phyloP scores from a whole-genome alignment of 1,140 invertebrate species.

The Gryllus bimaculatus region DNA sequence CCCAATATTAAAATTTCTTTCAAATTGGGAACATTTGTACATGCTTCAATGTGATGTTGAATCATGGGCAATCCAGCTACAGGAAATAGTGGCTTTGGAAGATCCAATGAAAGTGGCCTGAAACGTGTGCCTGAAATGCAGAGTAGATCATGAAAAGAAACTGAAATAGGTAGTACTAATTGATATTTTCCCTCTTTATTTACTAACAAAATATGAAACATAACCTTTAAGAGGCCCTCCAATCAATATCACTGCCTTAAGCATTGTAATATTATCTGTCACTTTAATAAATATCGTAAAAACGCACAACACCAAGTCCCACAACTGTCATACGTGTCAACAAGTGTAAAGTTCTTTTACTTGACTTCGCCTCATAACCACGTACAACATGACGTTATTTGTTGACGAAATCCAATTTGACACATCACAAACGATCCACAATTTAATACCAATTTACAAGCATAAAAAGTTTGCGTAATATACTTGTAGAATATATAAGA shows the following conservation, averaged over 20 bases:
- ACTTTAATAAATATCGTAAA: too few relatives aligned
- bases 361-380: too few relatives aligned
- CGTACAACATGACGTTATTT: too few relatives aligned
- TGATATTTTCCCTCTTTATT: too few relatives aligned
- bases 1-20: conserved; percentile 92
- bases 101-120: conserved; percentile 88
- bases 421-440: too few relatives aligned
- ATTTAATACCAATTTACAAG: too few relatives aligned
- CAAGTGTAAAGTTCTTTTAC: too few relatives aligned
- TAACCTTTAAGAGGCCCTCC: conserved; percentile 56
- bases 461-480: too few relatives aligned
- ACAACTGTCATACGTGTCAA: not conserved
- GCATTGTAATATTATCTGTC: conserved; percentile 23
- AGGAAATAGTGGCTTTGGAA: conserved; percentile 95
- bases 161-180: too few relatives aligned
- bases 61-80: conserved; percentile 90
- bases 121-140: conserved; percentile 77
- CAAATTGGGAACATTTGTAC: conserved; percentile 63
- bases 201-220: not conserved
- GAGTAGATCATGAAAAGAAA: conserved; percentile 6
- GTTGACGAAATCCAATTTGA: too few relatives aligned
- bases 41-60: conserved; percentile 96
- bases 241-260: conserved; percentile 53
- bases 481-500: too few relatives aligned
- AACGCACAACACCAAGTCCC: not conserved